Percentiles rank a stretch among this genome's conserved stretches.
Evolutionary conservation across 2,888 invertebrate genomes (phyloP).

Genomic region (Theodoxus fluviatilis): DNA sequence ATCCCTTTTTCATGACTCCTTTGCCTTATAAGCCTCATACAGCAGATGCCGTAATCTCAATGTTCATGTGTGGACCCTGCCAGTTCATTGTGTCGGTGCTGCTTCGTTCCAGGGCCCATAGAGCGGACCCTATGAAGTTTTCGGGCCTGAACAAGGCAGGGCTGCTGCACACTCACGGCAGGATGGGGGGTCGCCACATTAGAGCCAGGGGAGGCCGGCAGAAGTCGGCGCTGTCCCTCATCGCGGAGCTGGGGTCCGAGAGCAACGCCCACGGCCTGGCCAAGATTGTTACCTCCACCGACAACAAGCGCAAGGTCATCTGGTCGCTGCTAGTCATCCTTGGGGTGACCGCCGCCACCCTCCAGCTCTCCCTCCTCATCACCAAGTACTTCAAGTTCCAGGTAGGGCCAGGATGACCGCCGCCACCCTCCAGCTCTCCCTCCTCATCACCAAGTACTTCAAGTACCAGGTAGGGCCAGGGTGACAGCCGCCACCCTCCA

Average conservation of each 20-base stretch:
- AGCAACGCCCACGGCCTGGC: slow-evolving; percentile 58
- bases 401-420: too few species aligned
- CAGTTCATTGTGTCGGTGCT: too few species aligned
- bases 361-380: slow-evolving; percentile 56
- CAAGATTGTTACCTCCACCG: slow-evolving; percentile 50
- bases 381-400: slow-evolving; percentile 53
- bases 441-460: slow-evolving; percentile 54
- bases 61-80: too few species aligned
- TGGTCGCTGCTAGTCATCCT: slow-evolving; percentile 56
- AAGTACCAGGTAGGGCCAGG: slow-evolving; percentile 53
- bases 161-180: slow-evolving; percentile 40
- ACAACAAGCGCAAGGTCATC: slow-evolving; percentile 54
- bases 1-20: too few species aligned
- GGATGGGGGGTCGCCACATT: slow-evolving; percentile 39
- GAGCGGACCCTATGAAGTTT: slow-evolving; percentile 51
- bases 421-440: slow-evolving; percentile 54
- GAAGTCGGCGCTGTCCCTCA: slow-evolving; percentile 39
- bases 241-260: slow-evolving; percentile 54
- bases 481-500: slow-evolving; percentile 58
- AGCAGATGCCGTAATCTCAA: too few species aligned
- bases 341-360: slow-evolving; percentile 56
- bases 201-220: too few species aligned
- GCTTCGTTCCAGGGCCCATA: slow-evolving; percentile 40
- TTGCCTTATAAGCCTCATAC: too few species aligned
- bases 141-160: slow-evolving; percentile 45